phyloP scores from a whole-genome alignment of 92 coral and sea anemone genomes.

The Epizoanthus rinbou region DNA sequence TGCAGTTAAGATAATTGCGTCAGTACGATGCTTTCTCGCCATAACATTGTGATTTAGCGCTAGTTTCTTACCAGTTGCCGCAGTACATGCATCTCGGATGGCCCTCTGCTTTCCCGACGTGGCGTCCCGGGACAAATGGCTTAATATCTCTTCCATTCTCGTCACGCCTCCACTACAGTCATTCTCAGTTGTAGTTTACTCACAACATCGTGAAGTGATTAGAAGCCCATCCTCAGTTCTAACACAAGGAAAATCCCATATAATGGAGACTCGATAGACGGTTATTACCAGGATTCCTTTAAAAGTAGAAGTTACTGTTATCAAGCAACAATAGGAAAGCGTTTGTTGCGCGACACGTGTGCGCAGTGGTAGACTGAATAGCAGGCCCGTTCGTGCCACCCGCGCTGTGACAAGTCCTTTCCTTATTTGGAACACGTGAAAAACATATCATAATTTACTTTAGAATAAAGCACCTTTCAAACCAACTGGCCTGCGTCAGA shows the following conservation, averaged over 20 bases:
- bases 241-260: not conserved
- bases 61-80: slow-evolving; percentile 85
- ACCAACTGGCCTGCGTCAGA: not conserved
- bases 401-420: slow-evolving; percentile 28
- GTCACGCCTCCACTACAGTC: slow-evolving; percentile 20
- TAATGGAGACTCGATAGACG: not conserved
- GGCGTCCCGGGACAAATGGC: slow-evolving; percentile 90
- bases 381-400: slow-evolving; percentile 17
- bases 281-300: slow-evolving; percentile 19
- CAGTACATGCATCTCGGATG: slow-evolving; percentile 92
- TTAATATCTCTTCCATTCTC: slow-evolving; percentile 89
- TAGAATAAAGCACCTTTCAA: slow-evolving; percentile 30
- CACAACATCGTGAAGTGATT: slow-evolving; percentile 12
- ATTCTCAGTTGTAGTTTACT: not conserved
- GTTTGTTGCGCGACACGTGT: slow-evolving; percentile 75
- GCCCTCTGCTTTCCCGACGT: slow-evolving; percentile 93
- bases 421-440: slow-evolving; percentile 34
- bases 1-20: slow-evolving; percentile 30
- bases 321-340: slow-evolving; percentile 59
- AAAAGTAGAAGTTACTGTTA: slow-evolving; percentile 45
- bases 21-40: not conserved
- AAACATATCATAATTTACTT: not conserved
- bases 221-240: not conserved
- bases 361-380: slow-evolving; percentile 60
- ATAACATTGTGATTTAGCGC: not conserved